Evolutionary conservation across 2,888 invertebrate genomes (phyloP).

Genomic region (Idaea aversata): DNA sequence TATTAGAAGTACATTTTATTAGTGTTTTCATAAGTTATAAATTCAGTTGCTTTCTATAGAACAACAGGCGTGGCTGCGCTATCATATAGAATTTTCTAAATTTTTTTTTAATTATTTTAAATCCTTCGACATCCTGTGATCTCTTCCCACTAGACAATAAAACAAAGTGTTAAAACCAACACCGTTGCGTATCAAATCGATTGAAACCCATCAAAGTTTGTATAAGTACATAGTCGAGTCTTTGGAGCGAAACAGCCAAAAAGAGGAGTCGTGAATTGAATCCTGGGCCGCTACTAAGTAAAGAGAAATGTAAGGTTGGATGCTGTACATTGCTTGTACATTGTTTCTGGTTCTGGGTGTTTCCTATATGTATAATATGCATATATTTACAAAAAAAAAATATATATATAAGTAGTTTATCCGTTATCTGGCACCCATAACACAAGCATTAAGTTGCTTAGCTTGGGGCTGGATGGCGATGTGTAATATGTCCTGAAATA

Average conservation of each 20-base stretch:
- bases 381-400: too few relatives aligned
- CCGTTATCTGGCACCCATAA: too few relatives aligned
- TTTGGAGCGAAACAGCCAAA: not conserved
- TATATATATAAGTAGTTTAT: too few relatives aligned
- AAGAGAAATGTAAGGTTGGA: slow-evolving; percentile 1
- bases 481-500: too few relatives aligned
- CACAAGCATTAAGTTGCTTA: too few relatives aligned
- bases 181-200: slow-evolving; percentile 12
- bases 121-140: not conserved
- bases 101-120: not conserved
- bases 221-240: slow-evolving; percentile 21
- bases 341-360: too few relatives aligned
- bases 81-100: not conserved
- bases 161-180: not conserved
- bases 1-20: too few relatives aligned
- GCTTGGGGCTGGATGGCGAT: too few relatives aligned
- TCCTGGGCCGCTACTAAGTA: slow-evolving; percentile 21
- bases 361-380: too few relatives aligned
- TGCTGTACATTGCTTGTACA: slow-evolving; percentile 4
- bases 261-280: slow-evolving; percentile 40
- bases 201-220: slow-evolving; percentile 34
- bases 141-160: not conserved
- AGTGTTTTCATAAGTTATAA: too few relatives aligned
- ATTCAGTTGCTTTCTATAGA: not conserved
- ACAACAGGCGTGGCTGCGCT: not conserved